Evolutionary conservation across 2,113 vertebrate genomes (phyloP).

Genomic region (Elephas maximus): DNA sequence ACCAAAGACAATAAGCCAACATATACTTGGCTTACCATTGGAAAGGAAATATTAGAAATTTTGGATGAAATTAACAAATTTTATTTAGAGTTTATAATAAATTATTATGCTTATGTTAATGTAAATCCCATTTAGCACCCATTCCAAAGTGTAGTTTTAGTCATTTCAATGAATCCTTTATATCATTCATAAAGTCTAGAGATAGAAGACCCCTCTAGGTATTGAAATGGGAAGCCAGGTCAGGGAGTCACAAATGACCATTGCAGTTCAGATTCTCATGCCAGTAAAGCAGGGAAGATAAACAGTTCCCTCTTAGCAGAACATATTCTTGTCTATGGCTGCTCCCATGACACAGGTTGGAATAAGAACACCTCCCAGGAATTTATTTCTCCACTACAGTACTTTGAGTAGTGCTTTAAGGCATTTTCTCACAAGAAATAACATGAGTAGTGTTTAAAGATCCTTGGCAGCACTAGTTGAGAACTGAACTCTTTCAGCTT

Average conservation of each 20-base stretch:
- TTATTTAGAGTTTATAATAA: slow-evolving; percentile 40
- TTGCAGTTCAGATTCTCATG: background rate
- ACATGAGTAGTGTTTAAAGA: background rate
- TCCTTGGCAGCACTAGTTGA: background rate
- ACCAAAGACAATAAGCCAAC: background rate
- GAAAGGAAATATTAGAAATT: background rate
- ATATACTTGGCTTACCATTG: background rate
- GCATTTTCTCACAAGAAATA: slow-evolving; percentile 43
- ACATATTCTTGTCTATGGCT: background rate
- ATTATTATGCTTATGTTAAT: background rate
- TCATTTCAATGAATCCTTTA: slow-evolving; percentile 11
- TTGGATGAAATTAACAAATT: background rate
- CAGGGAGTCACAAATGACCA: background rate
- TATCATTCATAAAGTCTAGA: background rate
- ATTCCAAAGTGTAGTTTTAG: background rate
- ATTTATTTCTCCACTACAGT: background rate
- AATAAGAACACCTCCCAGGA: background rate
- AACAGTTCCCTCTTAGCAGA: background rate
- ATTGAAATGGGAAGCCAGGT: background rate
- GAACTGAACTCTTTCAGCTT: background rate
- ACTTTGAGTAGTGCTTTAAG: background rate
- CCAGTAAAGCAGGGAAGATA: background rate
- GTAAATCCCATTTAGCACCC: background rate
- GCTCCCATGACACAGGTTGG: background rate
- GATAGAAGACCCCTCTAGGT: background rate